These are phyloP conservation scores for Habrosyne pyritoides DNA, from an alignment of 2,888 invertebrate genomes.

Conservation along the genomic window DNA sequence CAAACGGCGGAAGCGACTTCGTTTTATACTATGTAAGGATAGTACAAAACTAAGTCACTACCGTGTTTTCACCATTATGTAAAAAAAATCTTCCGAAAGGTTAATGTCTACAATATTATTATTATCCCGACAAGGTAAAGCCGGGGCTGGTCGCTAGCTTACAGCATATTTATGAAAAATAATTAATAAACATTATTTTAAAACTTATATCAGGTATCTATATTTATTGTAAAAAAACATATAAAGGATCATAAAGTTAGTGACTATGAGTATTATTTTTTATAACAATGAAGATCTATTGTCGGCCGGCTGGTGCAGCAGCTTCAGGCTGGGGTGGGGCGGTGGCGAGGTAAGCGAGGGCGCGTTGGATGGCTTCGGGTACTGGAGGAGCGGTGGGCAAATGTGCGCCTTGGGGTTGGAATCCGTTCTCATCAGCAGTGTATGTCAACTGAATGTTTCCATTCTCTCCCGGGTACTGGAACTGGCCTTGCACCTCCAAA, in stretches of 20 bases:
- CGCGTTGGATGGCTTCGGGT: slow-evolving; percentile 87
- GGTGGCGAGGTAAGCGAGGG: slow-evolving; percentile 86
- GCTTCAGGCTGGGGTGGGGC: slow-evolving; percentile 70
- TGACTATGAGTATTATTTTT: slow-evolving; percentile 47
- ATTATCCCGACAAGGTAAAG: too few species aligned
- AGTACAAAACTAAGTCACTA: too few species aligned
- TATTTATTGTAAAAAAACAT: slow-evolving; percentile 53
- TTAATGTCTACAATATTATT: too few species aligned
- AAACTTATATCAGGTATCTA: slow-evolving; percentile 16
- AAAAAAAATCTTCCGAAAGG: too few species aligned
- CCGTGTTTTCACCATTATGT: too few species aligned
- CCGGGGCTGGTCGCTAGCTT: too few species aligned
- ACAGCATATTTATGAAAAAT: background rate
- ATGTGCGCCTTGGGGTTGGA: slow-evolving; percentile 85
- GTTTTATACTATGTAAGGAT: too few species aligned
- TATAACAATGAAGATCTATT: slow-evolving; percentile 49
- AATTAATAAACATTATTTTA: slow-evolving; percentile 14
- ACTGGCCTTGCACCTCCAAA: slow-evolving; percentile 85
- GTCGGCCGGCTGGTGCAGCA: slow-evolving; percentile 24
- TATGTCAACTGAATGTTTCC: slow-evolving; percentile 86
- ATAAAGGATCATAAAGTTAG: slow-evolving; percentile 42
- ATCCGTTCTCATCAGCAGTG: slow-evolving; percentile 88
- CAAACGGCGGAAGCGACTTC: too few species aligned
- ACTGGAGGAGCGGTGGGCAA: slow-evolving; percentile 88
- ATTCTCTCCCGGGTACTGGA: slow-evolving; percentile 86